Conservation (phyloP, 2,113 vertebrate species). For the Megaptera novaeangliae region DNA sequence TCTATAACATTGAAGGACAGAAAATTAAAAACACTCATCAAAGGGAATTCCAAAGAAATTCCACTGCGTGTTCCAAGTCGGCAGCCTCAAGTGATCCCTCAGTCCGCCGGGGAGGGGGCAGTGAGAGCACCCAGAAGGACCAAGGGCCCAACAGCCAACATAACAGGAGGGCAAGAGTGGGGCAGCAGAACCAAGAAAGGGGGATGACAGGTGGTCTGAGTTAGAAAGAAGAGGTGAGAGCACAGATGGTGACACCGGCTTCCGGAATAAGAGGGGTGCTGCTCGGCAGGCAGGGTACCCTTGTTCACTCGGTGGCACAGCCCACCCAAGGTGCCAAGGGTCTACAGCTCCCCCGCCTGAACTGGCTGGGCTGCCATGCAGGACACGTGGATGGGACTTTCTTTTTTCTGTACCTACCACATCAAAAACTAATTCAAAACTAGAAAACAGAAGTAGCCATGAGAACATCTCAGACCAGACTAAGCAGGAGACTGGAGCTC, state of each 20-base stretch:
- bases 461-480: background rate
- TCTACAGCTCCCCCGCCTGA: rapidly evolving
- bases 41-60: background rate
- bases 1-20: background rate
- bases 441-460: background rate
- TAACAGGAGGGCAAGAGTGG: rapidly evolving
- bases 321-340: rapidly evolving
- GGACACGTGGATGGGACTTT: rapidly evolving
- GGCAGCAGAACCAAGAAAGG: background rate
- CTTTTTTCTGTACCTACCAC: background rate
- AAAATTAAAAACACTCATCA: background rate
- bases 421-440: background rate
- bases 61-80: background rate
- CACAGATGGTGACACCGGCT: background rate
- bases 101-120: background rate
- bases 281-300: background rate
- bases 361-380: rapidly evolving
- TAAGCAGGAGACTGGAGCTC: background rate
- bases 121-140: background rate
- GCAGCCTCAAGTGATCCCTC: background rate
- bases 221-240: background rate
- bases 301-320: background rate
- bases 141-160: background rate
- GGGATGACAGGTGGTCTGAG: background rate
- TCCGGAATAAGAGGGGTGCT: background rate